Conservation (phyloP, 2,113 vertebrate genomes). For the Laterallus jamaicensis region DNA sequence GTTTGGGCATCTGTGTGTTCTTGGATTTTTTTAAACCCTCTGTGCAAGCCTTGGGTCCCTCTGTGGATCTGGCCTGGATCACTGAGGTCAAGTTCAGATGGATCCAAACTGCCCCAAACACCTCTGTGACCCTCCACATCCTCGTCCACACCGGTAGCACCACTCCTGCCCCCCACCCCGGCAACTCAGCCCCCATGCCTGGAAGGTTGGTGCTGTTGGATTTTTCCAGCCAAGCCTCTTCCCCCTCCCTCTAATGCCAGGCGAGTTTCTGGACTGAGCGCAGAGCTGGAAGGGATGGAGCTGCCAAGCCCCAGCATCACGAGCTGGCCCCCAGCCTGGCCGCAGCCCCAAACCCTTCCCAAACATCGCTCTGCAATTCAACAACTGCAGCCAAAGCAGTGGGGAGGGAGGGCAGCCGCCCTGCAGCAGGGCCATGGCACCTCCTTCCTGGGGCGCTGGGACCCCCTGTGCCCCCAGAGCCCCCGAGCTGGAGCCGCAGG, state of each 20-base stretch:
- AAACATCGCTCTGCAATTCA: background rate
- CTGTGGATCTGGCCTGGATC: background rate
- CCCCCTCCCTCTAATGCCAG: slow-evolving; percentile 25
- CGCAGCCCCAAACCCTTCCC: background rate
- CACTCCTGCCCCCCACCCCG: background rate
- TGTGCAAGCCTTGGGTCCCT: background rate
- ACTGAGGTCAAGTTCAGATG: rapidly evolving
- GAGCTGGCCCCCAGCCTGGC: slow-evolving; percentile 27
- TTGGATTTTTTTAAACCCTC: background rate
- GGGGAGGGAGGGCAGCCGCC: background rate
- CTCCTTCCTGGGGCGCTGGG: rapidly evolving
- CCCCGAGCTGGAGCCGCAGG: background rate
- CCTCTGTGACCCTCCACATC: background rate
- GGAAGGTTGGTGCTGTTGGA: background rate
- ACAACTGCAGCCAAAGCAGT: background rate
- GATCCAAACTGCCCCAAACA: background rate
- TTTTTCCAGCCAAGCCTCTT: slow-evolving; percentile 45
- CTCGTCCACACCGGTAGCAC: background rate
- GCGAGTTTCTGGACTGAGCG: slow-evolving; percentile 27
- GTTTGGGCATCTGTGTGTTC: background rate
- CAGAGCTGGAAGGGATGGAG: background rate
- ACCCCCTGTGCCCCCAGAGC: background rate
- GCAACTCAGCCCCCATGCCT: background rate
- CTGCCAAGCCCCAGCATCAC: slow-evolving; percentile 41
- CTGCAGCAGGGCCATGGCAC: background rate